phyloP scores from a whole-genome alignment of 64 coral and sea anemone species.

The Anthopleura sola region DNA sequence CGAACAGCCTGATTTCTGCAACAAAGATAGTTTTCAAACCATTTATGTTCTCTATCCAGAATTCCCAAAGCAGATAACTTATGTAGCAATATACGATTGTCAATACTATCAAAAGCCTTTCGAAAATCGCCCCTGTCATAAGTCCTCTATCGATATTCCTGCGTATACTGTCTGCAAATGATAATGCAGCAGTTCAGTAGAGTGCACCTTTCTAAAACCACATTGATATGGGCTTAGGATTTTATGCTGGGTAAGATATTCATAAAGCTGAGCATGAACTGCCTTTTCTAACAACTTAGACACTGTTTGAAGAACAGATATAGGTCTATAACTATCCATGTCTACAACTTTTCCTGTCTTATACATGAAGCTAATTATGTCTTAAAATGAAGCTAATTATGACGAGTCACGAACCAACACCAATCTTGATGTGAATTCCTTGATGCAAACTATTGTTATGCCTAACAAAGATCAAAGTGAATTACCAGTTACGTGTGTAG shows the following conservation, averaged over 20 bases:
- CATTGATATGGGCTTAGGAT: slow-evolving; percentile 21
- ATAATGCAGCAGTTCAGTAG: slow-evolving; percentile 27
- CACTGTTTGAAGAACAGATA: slow-evolving; percentile 22
- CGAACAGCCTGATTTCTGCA: background rate
- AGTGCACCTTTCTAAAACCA: slow-evolving; percentile 42
- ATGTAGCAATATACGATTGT: background rate
- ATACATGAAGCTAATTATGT: background rate
- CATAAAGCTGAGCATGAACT: slow-evolving; percentile 1
- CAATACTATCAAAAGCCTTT: slow-evolving; percentile 18
- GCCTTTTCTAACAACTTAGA: slow-evolving; percentile 59
- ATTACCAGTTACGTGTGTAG: no score
- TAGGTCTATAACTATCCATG: slow-evolving; percentile 33
- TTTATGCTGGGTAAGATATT: background rate
- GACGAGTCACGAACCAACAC: no score
- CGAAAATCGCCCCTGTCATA: slow-evolving; percentile 31
- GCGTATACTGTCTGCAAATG: slow-evolving; percentile 32
- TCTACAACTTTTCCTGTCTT: background rate
- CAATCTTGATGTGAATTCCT: no score
- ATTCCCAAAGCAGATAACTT: background rate
- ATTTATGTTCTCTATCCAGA: background rate
- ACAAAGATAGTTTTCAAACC: background rate
- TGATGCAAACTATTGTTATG: no score
- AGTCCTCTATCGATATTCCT: slow-evolving; percentile 28
- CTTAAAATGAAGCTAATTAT: no score
- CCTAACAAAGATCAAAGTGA: no score